Conservation (phyloP, 2,113 vertebrate species). For the Piprites chloris region DNA sequence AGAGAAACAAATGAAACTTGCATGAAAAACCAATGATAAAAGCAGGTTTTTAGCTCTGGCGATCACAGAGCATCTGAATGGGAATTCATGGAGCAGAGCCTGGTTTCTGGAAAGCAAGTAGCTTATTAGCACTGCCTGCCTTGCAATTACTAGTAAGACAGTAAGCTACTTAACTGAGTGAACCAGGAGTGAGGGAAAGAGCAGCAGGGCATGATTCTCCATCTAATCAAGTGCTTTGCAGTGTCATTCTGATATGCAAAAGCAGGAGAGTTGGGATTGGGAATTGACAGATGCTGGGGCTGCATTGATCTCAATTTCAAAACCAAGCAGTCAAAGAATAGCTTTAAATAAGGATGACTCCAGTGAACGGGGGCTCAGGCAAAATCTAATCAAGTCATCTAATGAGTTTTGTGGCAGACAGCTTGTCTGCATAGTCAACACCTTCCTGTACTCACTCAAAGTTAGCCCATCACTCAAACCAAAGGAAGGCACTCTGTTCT, state of each 20-base stretch:
- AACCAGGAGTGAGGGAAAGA: neutral
- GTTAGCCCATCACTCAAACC: neutral
- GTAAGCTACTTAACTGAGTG: neutral
- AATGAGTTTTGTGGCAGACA: neutral
- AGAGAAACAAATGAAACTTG: neutral
- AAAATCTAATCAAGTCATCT: neutral
- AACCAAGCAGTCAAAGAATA: neutral
- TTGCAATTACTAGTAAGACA: neutral
- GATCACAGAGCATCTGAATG: neutral
- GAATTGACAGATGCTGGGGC: neutral
- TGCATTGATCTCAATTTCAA: neutral
- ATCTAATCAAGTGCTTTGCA: constrained; percentile 1
- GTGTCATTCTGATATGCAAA: neutral
- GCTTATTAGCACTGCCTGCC: neutral
- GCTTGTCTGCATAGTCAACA: neutral
- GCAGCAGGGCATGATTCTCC: neutral
- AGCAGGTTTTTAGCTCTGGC: neutral
- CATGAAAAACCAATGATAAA: neutral
- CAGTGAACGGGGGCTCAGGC: neutral
- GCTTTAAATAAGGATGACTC: neutral
- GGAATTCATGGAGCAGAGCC: neutral
- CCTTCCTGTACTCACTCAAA: neutral
- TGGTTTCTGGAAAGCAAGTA: neutral
- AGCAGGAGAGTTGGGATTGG: neutral
- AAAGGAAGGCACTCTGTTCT: neutral